These are phyloP conservation scores for Danio rerio DNA, from an alignment of 2,113 vertebrate genomes.

Conservation along the genomic window DNA sequence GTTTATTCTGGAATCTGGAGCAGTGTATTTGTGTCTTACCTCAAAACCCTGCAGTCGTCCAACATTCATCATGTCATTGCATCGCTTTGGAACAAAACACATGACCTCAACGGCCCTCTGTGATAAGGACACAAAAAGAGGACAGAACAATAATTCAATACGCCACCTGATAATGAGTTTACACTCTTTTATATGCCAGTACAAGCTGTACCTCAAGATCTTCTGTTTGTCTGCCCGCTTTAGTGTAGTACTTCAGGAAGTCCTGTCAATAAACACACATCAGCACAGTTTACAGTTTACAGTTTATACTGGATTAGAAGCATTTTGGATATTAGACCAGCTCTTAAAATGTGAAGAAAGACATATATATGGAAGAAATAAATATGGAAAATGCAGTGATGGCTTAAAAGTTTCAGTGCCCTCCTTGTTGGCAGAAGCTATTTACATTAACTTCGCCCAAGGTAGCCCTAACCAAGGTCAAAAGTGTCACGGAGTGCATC, in stretches of 20 bases:
- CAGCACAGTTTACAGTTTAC: not conserved
- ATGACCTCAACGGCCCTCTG: constrained; percentile 89
- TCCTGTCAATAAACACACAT: constrained; percentile 72
- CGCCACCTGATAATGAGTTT: not conserved
- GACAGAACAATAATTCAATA: constrained; percentile 13
- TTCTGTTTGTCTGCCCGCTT: constrained; percentile 79
- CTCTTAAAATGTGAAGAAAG: not conserved
- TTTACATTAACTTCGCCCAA: no score
- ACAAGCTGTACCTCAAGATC: constrained; percentile 78
- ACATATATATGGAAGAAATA: no score
- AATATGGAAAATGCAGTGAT: not conserved
- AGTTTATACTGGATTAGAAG: not conserved
- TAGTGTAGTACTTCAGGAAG: constrained; percentile 87
- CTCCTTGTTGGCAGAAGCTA: no score
- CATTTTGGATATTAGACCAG: not conserved
- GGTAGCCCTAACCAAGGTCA: no score
- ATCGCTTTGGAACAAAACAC: constrained; percentile 90
- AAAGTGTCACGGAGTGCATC: no score
- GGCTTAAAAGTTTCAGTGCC: not conserved
- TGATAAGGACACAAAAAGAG: not conserved
- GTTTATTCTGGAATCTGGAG: no score
- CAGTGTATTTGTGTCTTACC: constrained; percentile 65
- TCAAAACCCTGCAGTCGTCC: constrained; percentile 89
- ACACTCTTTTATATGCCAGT: not conserved
- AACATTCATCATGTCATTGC: constrained; percentile 92